Evolutionary conservation across 2,888 invertebrate genomes (phyloP).

Genomic region (Macroteleia sp.): DNA sequence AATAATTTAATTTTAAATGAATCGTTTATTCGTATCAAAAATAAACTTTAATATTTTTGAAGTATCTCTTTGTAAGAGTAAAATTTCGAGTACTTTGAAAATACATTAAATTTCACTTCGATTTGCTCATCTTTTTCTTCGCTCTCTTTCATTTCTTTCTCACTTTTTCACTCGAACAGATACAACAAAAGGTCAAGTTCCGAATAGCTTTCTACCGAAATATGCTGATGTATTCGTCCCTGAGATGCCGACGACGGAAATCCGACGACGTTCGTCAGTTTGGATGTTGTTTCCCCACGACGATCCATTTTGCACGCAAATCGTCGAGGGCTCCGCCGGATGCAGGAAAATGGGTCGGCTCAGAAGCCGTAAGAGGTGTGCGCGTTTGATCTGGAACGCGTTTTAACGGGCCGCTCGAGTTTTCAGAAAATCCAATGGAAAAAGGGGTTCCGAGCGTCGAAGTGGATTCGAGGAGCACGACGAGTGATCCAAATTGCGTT

Average conservation of each 20-base stretch:
- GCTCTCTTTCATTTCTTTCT: too few species aligned
- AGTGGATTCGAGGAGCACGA: constrained; percentile 39
- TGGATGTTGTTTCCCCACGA: constrained; percentile 56
- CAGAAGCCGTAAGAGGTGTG: neutral
- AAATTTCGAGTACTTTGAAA: neutral
- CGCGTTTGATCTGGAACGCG: constrained; percentile 47
- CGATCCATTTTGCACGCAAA: constrained; percentile 60
- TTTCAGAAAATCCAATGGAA: constrained; percentile 47
- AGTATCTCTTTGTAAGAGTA: too few species aligned
- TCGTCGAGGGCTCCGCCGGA: constrained; percentile 36
- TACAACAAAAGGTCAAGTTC: constrained; percentile 69
- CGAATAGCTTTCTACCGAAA: constrained; percentile 61
- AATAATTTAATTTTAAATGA: too few species aligned
- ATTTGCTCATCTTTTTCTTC: constrained; percentile 14
- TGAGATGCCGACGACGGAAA: constrained; percentile 53
- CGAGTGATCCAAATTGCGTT: constrained; percentile 38
- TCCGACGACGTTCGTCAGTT: constrained; percentile 66
- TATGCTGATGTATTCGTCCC: constrained; percentile 67
- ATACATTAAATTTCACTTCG: constrained; percentile 38
- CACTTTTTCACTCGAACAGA: constrained; percentile 16
- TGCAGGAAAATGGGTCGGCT: constrained; percentile 42
- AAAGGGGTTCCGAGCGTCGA: constrained; percentile 22
- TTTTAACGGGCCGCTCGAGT: constrained; percentile 45
- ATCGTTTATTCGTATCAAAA: too few species aligned
- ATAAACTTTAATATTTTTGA: too few species aligned